Evolutionary conservation across 2,888 invertebrate genomes (phyloP), one percentile per base, ranked within the genome.

Genomic region (Luperina nickerlii): DNA sequence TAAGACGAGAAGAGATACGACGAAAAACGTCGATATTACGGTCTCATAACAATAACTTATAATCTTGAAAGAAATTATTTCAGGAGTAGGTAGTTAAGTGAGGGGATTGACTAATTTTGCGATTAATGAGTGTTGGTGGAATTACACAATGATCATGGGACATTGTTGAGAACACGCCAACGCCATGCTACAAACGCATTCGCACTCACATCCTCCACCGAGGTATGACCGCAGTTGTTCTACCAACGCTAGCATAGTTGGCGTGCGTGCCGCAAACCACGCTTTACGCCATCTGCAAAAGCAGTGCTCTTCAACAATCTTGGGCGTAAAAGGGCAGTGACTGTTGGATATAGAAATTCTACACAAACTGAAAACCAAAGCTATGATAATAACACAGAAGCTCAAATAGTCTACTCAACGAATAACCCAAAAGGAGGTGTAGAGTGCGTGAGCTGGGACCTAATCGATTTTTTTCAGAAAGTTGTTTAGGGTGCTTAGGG

Each of bases 241-340:
- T 94, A 97, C 96, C 96, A 97, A 95, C 94, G 96, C 96, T 96
- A 97, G 95, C 96, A 97, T 97, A 95, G 94, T 93, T 95, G 96
- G 95, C 95, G 91, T 92, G 95, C 92, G 94, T 94, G 94, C 94
- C 93, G 92, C 93, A 92, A 93, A 93, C 94, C 94, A 95, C 95
- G 94, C 95, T 93, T 96, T 94, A 96, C 96, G 94, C 95, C 96
- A 96, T 96, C 96, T 96, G 96, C 94, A 96, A 96, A 94, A 94
- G 95, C 95, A 92, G 94, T 91, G 91, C 91, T 92, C 92, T 92
- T 92, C 90, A 94, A 92, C 89, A 91, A 90, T 88, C 85, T 85
- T 86, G 76, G 74, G 78, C 81, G 69, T 57, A 82, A 81, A 78
- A 69, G 66, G 54, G 78, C 76, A 72, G 68, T 79, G 68, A 76